Percentiles rank a stretch among this genome's conserved stretches.
Conservation (phyloP, 2,797 vertebrate species). For the Helarctos malayanus region DNA sequence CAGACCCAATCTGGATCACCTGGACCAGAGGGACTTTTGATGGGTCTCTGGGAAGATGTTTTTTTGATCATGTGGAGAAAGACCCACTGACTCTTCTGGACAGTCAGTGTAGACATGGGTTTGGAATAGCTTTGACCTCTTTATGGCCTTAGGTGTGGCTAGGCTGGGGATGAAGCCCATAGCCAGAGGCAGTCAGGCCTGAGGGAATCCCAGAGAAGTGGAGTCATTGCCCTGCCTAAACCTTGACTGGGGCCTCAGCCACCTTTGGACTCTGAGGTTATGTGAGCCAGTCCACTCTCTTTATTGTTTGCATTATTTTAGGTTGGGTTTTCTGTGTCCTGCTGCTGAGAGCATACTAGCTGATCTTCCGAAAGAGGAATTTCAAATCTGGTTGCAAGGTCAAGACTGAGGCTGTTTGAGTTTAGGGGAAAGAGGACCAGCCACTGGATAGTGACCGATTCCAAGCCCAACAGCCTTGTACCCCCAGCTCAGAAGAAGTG, state of each 20-base stretch:
- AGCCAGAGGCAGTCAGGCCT: neutral
- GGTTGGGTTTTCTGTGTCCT: neutral
- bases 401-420: neutral
- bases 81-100: neutral
- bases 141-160: neutral
- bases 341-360: neutral
- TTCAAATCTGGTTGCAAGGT: neutral
- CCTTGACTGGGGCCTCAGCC: neutral
- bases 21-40: slow-evolving; percentile 26
- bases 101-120: neutral
- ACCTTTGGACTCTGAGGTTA: neutral
- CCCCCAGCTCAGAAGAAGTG: neutral
- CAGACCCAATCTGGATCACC: neutral
- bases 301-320: neutral
- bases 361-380: slow-evolving; percentile 48
- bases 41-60: neutral
- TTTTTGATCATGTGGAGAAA: neutral
- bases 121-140: slow-evolving; percentile 4
- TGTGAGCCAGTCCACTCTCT: neutral
- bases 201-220: neutral
- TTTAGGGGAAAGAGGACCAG: neutral
- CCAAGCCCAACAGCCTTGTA: neutral
- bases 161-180: neutral
- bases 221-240: neutral
- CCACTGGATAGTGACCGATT: neutral